Evolutionary conservation across 2,797 vertebrate genomes (phyloP).

Genomic region (Hydrolagus colliei): DNA sequence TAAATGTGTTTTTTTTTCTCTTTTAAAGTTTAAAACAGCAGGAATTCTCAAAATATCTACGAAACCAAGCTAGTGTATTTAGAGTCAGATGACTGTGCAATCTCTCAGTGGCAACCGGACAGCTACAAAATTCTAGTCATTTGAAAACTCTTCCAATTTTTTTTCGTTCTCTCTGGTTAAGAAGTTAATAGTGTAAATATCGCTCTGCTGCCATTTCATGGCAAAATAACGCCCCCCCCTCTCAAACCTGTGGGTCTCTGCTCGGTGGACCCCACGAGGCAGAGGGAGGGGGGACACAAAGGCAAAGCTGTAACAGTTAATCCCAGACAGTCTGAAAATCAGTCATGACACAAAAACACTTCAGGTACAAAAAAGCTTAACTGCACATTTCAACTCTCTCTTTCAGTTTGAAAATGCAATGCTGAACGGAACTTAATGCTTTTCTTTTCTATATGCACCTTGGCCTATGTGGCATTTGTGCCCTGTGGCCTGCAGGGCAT

Average conservation of each 20-base stretch:
- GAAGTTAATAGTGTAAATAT: constrained; percentile 81
- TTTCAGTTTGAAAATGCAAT: constrained; percentile 61
- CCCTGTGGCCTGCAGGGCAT: constrained; percentile 90
- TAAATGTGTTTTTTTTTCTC: constrained; percentile 65
- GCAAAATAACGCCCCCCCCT: constrained; percentile 60
- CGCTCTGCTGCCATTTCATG: constrained; percentile 96
- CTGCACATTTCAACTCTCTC: constrained; percentile 71
- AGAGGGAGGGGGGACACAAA: constrained; percentile 64
- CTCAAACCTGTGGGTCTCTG: constrained; percentile 26
- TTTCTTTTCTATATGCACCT: constrained; percentile 80
- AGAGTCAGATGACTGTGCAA: constrained; percentile 98
- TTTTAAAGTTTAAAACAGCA: constrained; percentile 74
- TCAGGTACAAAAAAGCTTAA: constrained; percentile 78
- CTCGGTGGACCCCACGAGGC: constrained; percentile 64
- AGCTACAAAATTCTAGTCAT: constrained; percentile 70
- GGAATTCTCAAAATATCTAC: constrained; percentile 77
- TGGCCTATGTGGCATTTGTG: constrained; percentile 77
- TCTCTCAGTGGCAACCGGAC: constrained; percentile 98
- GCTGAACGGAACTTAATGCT: constrained; percentile 70
- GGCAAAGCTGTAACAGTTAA: constrained; percentile 97
- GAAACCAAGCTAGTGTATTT: constrained; percentile 91
- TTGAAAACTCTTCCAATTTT: constrained; percentile 66
- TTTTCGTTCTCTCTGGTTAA: constrained; percentile 66
- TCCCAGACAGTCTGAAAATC: constrained; percentile 91
- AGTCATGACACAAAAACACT: constrained; percentile 90